A percentile compares a stretch with the other conserved stretches of the same genome.
phyloP scores from a whole-genome alignment of 2,888 invertebrate species.

The Amphiduros pacificus region DNA sequence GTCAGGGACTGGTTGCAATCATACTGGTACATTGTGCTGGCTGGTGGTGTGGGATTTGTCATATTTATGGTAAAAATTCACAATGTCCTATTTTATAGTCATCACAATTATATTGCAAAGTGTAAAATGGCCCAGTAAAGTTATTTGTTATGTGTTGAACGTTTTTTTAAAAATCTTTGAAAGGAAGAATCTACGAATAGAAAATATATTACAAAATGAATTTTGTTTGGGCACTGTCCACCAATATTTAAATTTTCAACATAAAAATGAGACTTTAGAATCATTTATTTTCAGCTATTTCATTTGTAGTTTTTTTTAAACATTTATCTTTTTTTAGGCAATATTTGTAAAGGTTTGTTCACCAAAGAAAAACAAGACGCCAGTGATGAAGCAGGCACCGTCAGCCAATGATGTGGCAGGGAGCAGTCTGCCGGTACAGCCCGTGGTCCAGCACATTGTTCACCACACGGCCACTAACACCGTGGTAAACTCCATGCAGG shows the following conservation, averaged over 20 bases:
- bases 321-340: conserved; percentile 6
- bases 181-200: not conserved
- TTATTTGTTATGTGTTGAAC: too few species aligned
- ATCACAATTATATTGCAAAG: not conserved
- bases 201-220: not conserved
- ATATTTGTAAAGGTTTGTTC: conserved; percentile 7
- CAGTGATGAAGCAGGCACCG: too few species aligned
- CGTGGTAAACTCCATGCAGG: too few species aligned
- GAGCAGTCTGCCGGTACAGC: too few species aligned
- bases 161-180: not conserved
- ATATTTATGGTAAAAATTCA: conserved; percentile 73
- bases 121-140: too few species aligned
- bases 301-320: not conserved
- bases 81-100: not conserved
- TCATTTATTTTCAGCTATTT: not conserved
- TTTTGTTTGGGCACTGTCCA: not conserved
- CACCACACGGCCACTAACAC: too few species aligned
- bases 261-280: not conserved
- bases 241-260: not conserved
- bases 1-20: conserved; percentile 88
- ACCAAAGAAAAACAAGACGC: not conserved
- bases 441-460: too few species aligned
- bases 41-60: conserved; percentile 75
- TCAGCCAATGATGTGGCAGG: too few species aligned
- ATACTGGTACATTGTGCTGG: conserved; percentile 88